Evolutionary conservation across 2,797 vertebrate species (phyloP), one percentile per base, ranked within the genome.

Genomic region (Coregonus suidteri): DNA sequence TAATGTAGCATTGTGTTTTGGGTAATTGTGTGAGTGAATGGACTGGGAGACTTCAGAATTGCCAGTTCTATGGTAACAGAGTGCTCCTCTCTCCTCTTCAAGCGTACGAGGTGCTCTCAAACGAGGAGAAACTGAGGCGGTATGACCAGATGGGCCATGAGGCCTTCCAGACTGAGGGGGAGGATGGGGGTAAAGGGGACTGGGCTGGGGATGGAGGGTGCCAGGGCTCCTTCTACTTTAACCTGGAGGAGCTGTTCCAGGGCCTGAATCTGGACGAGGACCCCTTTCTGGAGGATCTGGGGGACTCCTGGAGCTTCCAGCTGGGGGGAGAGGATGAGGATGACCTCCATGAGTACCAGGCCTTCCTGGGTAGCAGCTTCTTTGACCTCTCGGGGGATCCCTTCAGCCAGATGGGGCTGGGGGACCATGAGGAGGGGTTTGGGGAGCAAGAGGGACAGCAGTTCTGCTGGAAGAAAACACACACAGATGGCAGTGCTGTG

Each of bases 91-190:
- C 52, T 15, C 81, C 35, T 51, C 31, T 68, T 20, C 25, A 30
- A 93, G 92, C 93, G 25, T 93, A 92, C 79, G 77, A 66, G 1
- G 90, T 91, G 62, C 91, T 94, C 16, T 91, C 90, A 41, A 78
- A 90, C 78, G 82, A 86, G 53, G 82, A 89, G 34, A 87, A 80
- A 64, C 91, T 89, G 84, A 85, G 25, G 25, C 77, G 75, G 3
- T 93, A 93, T 20, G 90, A 93, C 83, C 71, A 14, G 0, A 7
- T 86, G 67, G 90, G 89, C 51, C 87, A 90, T 1, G n/a, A 87
- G 14, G 82, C 77, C 13, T 92, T 87, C 80, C 71, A 88, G 25
- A 64, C 59, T 64, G 59, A 64, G 20, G 20, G 77, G 1, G 71
- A 78, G 0, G 62, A 69, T 20, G 56, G 65, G 1, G 72, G 72